phyloP scores from a whole-genome alignment of 2,888 invertebrate genomes.

The Archips crataeganus region DNA sequence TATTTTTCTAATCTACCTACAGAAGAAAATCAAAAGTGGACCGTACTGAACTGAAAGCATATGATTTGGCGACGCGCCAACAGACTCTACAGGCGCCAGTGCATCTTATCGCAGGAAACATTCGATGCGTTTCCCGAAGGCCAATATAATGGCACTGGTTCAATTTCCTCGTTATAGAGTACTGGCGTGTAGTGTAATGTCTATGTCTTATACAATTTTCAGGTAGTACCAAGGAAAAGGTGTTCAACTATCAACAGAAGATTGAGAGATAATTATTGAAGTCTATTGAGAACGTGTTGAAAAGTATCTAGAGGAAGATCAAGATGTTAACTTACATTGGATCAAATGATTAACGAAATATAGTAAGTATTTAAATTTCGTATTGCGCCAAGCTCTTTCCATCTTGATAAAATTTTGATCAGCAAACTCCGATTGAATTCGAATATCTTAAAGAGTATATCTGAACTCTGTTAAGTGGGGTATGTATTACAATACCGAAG shows the following conservation, averaged over 20 bases:
- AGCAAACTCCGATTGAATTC: background rate
- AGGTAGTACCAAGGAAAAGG: background rate
- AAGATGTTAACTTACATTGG: background rate
- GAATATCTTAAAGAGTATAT: background rate
- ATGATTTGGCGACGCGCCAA: constrained; percentile 36
- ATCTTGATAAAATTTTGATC: background rate
- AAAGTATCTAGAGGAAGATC: background rate
- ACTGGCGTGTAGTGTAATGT: background rate
- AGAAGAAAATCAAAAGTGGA: constrained; percentile 2
- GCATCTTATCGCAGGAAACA: constrained; percentile 24
- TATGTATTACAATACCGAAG: too few relatives aligned
- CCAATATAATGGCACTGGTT: constrained; percentile 27
- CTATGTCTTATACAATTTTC: background rate
- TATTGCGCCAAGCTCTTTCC: background rate
- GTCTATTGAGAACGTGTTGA: background rate
- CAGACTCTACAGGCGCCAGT: constrained; percentile 27
- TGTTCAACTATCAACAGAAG: background rate
- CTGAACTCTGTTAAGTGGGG: constrained; percentile 32
- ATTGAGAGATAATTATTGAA: background rate
- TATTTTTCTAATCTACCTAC: background rate
- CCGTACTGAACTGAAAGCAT: constrained; percentile 14
- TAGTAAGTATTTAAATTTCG: background rate
- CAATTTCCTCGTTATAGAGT: constrained; percentile 24
- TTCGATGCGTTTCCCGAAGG: constrained; percentile 32
- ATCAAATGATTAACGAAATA: background rate